Conservation (phyloP, 2,888 invertebrate species). For the Melieria picta region DNA sequence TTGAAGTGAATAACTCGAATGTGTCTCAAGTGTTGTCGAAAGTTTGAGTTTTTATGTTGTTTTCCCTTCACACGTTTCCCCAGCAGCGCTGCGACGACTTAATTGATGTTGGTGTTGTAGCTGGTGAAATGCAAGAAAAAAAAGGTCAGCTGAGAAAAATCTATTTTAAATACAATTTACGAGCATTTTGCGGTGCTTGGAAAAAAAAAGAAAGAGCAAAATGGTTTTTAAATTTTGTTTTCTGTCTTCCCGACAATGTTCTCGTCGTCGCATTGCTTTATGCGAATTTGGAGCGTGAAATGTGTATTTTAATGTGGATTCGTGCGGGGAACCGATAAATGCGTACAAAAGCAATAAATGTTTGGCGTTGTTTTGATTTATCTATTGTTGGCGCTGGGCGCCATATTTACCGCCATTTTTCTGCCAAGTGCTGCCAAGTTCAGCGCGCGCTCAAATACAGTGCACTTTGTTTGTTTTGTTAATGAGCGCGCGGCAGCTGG, state of each 20-base stretch:
- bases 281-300: no score
- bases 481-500: constrained; percentile 31
- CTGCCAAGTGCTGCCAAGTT: constrained; percentile 18
- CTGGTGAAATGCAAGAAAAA: no score
- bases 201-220: no score
- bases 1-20: constrained; percentile 50
- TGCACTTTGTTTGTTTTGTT: constrained; percentile 41
- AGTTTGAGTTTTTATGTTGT: constrained; percentile 46
- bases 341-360: constrained; percentile 6
- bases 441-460: constrained; percentile 11
- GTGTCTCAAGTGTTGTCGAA: constrained; percentile 58
- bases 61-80: constrained; percentile 10
- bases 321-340: constrained; percentile 2
- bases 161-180: no score
- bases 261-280: no score
- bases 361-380: neutral
- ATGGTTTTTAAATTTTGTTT: no score
- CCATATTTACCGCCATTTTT: constrained; percentile 21
- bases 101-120: no score
- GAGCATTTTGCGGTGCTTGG: no score
- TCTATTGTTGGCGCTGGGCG: neutral
- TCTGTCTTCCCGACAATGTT: no score
- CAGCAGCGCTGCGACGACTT: no score
- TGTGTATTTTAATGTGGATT: no score
- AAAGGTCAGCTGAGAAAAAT: no score